Base-by-base conservation (phyloP, 2,888 invertebrate genomes). In the Muscina levida region DNA sequence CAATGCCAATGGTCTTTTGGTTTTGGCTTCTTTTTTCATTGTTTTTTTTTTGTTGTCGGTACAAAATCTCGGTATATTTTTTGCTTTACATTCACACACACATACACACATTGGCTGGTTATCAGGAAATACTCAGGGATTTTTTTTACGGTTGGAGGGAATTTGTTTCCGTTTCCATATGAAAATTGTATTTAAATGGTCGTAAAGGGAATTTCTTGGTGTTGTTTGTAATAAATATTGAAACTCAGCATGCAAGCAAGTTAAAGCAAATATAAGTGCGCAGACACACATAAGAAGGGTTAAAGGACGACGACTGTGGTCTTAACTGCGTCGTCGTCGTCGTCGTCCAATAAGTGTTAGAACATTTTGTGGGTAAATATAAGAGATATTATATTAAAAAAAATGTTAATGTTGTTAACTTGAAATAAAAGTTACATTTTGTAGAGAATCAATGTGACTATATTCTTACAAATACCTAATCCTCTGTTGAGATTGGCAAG, bases 1-100 rank as follows among this genome's bases (percentile, higher is more conserved):
- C 53, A 75, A 51, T 74, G 57, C 59, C 68, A 74, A 37, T 62
- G 26, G 51, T 31, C 51, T 31, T 72, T 72, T 72, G 31, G 19
- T 70, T 73, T 22, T 67, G 56, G 44, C 46, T 31, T 10, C 46
- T 48, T 31, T 17, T 66, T 24, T 66, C 65, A 53, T 62, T 46
- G 59, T 59, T 70, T 51, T 71, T 62, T 59, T 86, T 42, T 24
- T 70, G 37, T 42, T 44, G 19, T 48, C 42, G 37, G 65, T 11
- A 46, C 46, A 31, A 79, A 75, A 81, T 82, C 79, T 84, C 83
- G 76, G 80, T 83, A 83, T 83, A 78, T 22, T 53, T 22, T 24
- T 4, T 22, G 53, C 22, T 44, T 6, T 24, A 31, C 37, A 37
- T 15, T 57, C n/a, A 11, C 15, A 22, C 15, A 57, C 37, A 26